phyloP scores from a whole-genome alignment of 2,888 invertebrate species.

The Lithophane socia region DNA sequence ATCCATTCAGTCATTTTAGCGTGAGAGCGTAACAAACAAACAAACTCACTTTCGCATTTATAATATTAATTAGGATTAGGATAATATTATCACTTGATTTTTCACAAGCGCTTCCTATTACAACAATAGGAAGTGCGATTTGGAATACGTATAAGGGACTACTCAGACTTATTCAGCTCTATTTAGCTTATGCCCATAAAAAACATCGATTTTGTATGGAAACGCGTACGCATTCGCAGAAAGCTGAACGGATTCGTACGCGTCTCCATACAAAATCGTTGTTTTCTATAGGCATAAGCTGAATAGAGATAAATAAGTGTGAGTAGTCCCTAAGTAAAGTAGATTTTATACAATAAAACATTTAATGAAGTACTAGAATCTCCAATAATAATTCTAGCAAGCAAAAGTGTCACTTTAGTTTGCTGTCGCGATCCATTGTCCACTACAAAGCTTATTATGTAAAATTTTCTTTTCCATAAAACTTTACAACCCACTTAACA shows the following conservation, averaged over 20 bases:
- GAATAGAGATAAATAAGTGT: no score
- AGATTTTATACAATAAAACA: not conserved
- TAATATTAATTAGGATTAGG: no score
- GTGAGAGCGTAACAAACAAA: no score
- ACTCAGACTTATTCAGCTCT: no score
- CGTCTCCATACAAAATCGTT: no score
- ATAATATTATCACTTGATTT: conserved; percentile 1
- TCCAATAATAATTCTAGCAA: not conserved
- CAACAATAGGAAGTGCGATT: not conserved
- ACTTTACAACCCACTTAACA: conserved; percentile 78
- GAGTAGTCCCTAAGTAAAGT: not conserved
- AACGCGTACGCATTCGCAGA: no score
- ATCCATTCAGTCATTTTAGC: no score
- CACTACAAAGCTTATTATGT: conserved; percentile 66
- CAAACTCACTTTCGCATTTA: no score
- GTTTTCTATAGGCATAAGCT: no score
- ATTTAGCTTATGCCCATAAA: no score
- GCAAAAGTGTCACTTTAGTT: not conserved
- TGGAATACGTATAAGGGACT: not conserved
- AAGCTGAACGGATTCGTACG: no score
- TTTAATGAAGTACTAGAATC: conserved; percentile 4
- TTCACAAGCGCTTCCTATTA: not conserved
- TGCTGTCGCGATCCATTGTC: conserved; percentile 35
- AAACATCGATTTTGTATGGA: no score
- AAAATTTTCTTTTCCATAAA: conserved; percentile 69